Evolutionary conservation across 2,888 invertebrate species (phyloP).

Genomic region (Horisme vitalbata): DNA sequence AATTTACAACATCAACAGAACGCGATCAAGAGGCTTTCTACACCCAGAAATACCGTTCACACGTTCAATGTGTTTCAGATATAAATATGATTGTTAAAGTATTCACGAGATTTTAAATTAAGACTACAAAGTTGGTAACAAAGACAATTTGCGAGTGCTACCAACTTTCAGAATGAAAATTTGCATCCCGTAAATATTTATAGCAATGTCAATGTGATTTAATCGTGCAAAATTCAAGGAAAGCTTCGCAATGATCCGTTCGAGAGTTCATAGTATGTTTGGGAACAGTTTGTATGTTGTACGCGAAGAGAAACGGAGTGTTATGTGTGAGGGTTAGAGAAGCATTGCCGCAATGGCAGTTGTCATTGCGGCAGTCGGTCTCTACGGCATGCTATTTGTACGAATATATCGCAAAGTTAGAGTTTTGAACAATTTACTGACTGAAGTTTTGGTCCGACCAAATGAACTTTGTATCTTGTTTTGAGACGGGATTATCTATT

Average conservation of each 20-base stretch:
- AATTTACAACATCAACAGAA: conserved; percentile 31
- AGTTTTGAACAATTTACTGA: conserved; percentile 78
- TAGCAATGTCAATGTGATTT: conserved; percentile 30
- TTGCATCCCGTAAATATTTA: conserved; percentile 10
- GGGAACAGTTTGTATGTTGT: conserved; percentile 50
- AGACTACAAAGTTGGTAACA: too few species aligned
- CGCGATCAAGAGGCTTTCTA: conserved; percentile 28
- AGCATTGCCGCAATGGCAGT: conserved; percentile 18
- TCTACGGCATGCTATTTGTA: conserved; percentile 33
- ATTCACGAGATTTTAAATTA: conserved; percentile 9
- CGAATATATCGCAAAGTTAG: conserved; percentile 48
- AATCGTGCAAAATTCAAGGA: conserved; percentile 37
- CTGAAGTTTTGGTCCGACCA: conserved; percentile 83
- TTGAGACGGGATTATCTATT: conserved; percentile 74
- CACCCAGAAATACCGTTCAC: conserved; percentile 8
- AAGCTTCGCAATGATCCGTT: conserved; percentile 51
- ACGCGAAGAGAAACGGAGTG: conserved; percentile 39
- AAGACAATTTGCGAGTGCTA: too few species aligned
- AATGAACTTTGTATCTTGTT: conserved; percentile 80
- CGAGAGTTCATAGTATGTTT: conserved; percentile 53
- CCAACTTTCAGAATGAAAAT: background rate
- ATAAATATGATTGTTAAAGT: conserved; percentile 11
- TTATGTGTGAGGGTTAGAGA: conserved; percentile 19
- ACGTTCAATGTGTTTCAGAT: conserved; percentile 14
- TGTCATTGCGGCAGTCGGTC: conserved; percentile 20